These are phyloP conservation scores for Heteronetta atricapilla DNA, from an alignment of 2,113 vertebrate species.

Conservation along the genomic window DNA sequence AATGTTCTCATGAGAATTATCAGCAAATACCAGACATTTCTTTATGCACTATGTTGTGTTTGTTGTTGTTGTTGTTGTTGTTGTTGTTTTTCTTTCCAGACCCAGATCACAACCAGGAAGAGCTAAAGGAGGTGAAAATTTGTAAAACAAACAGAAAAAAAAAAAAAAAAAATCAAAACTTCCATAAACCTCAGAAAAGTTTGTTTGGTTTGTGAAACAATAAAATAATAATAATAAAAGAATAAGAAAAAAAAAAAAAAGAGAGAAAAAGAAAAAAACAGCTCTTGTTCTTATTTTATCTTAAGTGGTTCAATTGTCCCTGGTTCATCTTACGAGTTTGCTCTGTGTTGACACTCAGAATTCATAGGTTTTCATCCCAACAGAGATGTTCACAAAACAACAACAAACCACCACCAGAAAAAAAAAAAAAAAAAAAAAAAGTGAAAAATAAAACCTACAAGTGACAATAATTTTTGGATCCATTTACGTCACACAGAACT, in stretches of 20 bases:
- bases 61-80: neutral
- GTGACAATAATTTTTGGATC: rapidly evolving
- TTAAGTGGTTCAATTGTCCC: neutral
- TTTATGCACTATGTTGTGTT: neutral
- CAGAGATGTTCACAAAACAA: neutral
- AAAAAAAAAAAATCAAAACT: too few species aligned
- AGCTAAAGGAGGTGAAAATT: slow-evolving; percentile 13
- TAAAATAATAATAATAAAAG: neutral
- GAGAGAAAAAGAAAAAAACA: rapidly evolving
- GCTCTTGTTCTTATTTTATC: neutral
- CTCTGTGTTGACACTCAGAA: neutral
- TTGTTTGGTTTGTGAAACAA: neutral
- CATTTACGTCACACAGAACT: neutral
- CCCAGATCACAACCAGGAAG: neutral
- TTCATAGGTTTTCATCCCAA: neutral
- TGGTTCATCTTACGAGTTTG: neutral
- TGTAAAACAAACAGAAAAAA: slow-evolving; percentile 36
- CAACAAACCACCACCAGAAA: too few species aligned
- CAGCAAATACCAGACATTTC: slow-evolving; percentile 50
- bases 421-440: neutral
- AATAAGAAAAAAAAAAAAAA: rapidly evolving
- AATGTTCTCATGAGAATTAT: neutral
- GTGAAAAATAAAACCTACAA: neutral
- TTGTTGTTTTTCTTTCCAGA: neutral
- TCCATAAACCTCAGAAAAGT: slow-evolving; percentile 24